Evolutionary conservation across 2,888 invertebrate species (phyloP).

Genomic region (Barypeithes pellucidus): DNA sequence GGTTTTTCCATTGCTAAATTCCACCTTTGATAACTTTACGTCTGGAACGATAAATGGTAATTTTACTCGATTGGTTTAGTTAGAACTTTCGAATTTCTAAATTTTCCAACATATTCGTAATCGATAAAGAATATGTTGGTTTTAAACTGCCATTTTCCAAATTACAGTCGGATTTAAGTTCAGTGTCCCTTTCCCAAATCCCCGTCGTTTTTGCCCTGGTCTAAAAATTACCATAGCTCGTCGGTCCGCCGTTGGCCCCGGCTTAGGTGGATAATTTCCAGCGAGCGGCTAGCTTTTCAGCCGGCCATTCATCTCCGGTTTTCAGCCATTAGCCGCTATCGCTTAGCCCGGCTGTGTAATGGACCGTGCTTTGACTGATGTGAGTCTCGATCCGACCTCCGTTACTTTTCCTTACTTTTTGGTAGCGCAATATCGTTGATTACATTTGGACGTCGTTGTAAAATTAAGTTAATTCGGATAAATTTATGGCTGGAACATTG

Average conservation of each 20-base stretch:
- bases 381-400: constrained; percentile 52
- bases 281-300: constrained; percentile 55
- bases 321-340: constrained; percentile 70
- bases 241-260: constrained; percentile 45
- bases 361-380: constrained; percentile 66
- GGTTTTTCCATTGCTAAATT: no score
- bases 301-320: constrained; percentile 69
- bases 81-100: neutral
- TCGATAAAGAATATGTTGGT: constrained; percentile 23
- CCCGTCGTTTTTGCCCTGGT: constrained; percentile 47
- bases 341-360: constrained; percentile 67
- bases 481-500: constrained; percentile 11
- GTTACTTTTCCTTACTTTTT: constrained; percentile 49
- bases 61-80: no score
- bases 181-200: constrained; percentile 40
- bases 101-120: constrained; percentile 3
- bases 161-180: constrained; percentile 41
- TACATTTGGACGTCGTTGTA: constrained; percentile 19
- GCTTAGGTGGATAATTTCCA: constrained; percentile 57
- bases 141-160: constrained; percentile 40
- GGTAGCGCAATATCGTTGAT: constrained; percentile 30
- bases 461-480: constrained; percentile 22
- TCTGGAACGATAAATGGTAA: no score
- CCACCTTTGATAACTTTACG: no score
- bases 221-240: constrained; percentile 51